Evolutionary conservation across 2,797 vertebrate species (phyloP), one percentile per base, ranked within the genome.

Genomic region (Falco columbarius): DNA sequence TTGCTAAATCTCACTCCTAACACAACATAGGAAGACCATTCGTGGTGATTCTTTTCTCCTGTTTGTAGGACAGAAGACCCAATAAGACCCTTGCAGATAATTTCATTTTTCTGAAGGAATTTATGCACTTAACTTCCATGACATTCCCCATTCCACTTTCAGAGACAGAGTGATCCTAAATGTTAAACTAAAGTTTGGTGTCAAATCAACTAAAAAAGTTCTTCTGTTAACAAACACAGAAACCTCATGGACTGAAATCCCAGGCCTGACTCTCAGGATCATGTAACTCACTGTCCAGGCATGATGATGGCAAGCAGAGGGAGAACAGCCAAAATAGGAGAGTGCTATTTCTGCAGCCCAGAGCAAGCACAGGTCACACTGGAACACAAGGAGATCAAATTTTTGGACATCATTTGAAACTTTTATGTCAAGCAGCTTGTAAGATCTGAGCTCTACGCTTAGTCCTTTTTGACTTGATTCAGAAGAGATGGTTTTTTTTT

Each of bases 251-350:
- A 24, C 1, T 63, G 44, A 74, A 86, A 55, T 21, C 16, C 24
- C 24, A 75, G 38, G 24, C 5, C 24, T 62, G 42, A 90, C 56
- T 59, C 34, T 27, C 12, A 56, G 23, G 24, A 40, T 34, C 47
- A 9, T 4, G 9, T 34, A 75, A 76, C 18, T 14, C 34, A 42
- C 38, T 36, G 38, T 18, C 14, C n/a, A 65, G 27, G 19, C 30
- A n/a, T 0, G 0, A 62, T 5, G 6, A 23, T 66, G 38, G 62
- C 23, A 65, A 68, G 30, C 13, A n/a, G 30, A 74, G 61, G 36
- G 42, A 77, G 36, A 89, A 36, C 9, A 84, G 22, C 9, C n/a
- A 49, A 5, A 42, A 46, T 29, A 2, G 6, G 26, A 54, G 9
- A 46, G 4, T 17, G 5, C 3, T 49, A 5, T 62, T 68, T 84